Evolutionary conservation across 1,140 invertebrate genomes (phyloP).

Genomic region (Apis dorsata): DNA sequence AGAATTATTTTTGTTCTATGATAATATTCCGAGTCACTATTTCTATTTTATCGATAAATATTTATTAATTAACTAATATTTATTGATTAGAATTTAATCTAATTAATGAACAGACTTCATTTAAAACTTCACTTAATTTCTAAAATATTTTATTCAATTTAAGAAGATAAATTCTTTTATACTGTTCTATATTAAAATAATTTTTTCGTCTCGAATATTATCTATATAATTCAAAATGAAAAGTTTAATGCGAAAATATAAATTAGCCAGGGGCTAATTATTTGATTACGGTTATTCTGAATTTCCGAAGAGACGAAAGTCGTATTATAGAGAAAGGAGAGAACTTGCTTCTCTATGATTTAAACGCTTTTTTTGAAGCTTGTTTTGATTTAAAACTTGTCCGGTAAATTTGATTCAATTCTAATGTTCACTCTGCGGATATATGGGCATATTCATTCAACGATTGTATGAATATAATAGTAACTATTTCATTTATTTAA

Average conservation of each 20-base stretch:
- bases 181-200: too few relatives aligned
- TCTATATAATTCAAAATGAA: too few relatives aligned
- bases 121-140: too few relatives aligned
- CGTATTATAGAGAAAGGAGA: background rate
- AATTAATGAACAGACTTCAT: too few relatives aligned
- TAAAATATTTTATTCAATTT: too few relatives aligned
- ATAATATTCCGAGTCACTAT: too few relatives aligned
- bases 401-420: background rate
- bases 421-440: background rate
- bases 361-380: conserved; percentile 6
- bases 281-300: background rate
- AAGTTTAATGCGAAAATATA: background rate
- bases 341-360: background rate
- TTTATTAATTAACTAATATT: too few relatives aligned
- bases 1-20: too few relatives aligned
- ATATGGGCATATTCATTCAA: background rate
- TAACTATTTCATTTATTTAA: conserved; percentile 1
- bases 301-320: background rate
- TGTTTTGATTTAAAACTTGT: background rate
- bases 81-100: too few relatives aligned
- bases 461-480: background rate
- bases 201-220: too few relatives aligned
- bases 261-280: background rate
- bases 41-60: too few relatives aligned
- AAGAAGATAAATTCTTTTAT: too few relatives aligned